Evolutionary conservation across 2,797 vertebrate species (phyloP).

Genomic region (Notamacropus eugenii): DNA sequence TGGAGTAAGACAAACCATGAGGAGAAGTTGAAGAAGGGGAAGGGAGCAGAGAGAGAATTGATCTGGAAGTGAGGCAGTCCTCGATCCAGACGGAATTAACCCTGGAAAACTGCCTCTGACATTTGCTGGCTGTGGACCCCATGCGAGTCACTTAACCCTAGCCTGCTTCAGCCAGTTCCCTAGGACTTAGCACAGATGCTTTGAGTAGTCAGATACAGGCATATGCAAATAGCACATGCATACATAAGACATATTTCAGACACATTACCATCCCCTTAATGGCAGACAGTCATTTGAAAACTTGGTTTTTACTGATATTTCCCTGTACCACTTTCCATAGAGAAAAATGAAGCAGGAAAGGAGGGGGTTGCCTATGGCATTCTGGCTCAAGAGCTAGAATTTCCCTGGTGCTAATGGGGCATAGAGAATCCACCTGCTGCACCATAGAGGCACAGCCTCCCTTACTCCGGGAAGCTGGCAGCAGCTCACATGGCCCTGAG

Average conservation of each 20-base stretch:
- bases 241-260: background rate
- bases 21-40: background rate
- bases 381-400: background rate
- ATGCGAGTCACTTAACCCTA: background rate
- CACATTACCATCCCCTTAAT: background rate
- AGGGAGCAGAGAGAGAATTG: background rate
- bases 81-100: background rate
- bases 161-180: background rate
- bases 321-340: background rate
- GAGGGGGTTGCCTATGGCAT: background rate
- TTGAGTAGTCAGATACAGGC: background rate
- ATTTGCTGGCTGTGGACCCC: background rate
- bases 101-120: background rate
- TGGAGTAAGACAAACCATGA: background rate
- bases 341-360: background rate
- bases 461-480: background rate
- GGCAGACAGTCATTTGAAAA: background rate
- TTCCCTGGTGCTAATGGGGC: conserved; percentile 60
- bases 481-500: background rate
- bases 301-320: background rate
- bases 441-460: background rate
- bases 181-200: background rate
- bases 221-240: background rate
- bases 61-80: background rate
- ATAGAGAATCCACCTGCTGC: conserved; percentile 58